Evolutionary conservation across 2,888 invertebrate genomes (phyloP).

Genomic region (Thera britannica): DNA sequence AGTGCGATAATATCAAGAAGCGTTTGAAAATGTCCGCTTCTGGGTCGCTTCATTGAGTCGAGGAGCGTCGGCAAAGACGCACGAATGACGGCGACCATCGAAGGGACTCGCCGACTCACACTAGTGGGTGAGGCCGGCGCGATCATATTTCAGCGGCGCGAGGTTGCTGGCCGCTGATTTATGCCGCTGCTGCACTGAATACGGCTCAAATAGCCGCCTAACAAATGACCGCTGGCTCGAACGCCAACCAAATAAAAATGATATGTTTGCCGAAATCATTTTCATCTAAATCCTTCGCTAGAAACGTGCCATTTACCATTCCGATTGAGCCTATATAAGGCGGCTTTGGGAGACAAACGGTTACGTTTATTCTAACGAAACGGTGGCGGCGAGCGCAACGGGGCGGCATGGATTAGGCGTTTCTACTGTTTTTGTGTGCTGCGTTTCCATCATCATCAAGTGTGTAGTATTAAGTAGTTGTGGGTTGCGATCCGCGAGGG

Average conservation of each 20-base stretch:
- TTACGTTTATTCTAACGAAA: slow-evolving; percentile 25
- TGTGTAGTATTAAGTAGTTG: too few species aligned
- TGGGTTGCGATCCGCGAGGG: too few species aligned
- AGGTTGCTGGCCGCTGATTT: slow-evolving; percentile 53
- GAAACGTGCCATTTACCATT: slow-evolving; percentile 48
- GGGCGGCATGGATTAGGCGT: too few species aligned
- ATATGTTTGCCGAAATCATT: slow-evolving; percentile 56
- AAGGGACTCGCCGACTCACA: slow-evolving; percentile 32
- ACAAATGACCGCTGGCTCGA: slow-evolving; percentile 54
- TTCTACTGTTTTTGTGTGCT: too few species aligned
- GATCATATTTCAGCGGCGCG: slow-evolving; percentile 53
- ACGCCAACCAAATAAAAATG: slow-evolving; percentile 62
- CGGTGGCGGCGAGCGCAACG: slow-evolving; percentile 1
- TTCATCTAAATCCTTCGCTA: slow-evolving; percentile 50
- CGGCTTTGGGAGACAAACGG: slow-evolving; percentile 44
- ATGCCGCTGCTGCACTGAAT: slow-evolving; percentile 51
- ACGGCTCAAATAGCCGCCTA: slow-evolving; percentile 53
- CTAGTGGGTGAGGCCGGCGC: slow-evolving; percentile 49
- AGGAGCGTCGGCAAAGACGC: slow-evolving; percentile 6
- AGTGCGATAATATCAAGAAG: neutral
- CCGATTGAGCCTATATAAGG: slow-evolving; percentile 47
- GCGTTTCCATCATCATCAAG: too few species aligned
- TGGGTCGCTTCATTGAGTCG: slow-evolving; percentile 9
- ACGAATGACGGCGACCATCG: neutral
- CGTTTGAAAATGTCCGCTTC: slow-evolving; percentile 4